Percentiles rank a stretch among this genome's conserved stretches.
phyloP scores from a whole-genome alignment of 2,113 vertebrate species.

The Lucifuga dentata region DNA sequence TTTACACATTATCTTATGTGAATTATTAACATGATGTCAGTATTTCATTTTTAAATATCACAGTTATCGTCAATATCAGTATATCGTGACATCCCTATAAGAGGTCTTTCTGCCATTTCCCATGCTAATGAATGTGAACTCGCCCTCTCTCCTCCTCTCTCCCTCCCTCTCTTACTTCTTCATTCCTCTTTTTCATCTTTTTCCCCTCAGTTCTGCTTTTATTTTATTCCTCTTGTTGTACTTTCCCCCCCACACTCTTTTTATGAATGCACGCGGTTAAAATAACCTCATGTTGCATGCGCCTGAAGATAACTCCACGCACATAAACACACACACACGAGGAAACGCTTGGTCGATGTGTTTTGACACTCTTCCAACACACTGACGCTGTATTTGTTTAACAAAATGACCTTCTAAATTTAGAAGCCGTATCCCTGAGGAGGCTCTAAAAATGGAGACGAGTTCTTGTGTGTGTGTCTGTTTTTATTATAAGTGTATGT shows the following conservation, averaged over 20 bases:
- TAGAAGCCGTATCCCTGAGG: slow-evolving; percentile 51
- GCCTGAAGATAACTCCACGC: slow-evolving; percentile 32
- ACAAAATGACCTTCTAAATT: slow-evolving; percentile 70
- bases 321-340: slow-evolving; percentile 15
- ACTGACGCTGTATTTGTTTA: slow-evolving; percentile 69
- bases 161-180: slow-evolving; percentile 30
- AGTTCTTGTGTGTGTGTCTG: slow-evolving; percentile 1
- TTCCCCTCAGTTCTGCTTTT: not conserved
- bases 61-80: too few species aligned
- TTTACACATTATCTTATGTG: too few species aligned
- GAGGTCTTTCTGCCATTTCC: slow-evolving; percentile 16
- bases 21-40: too few species aligned
- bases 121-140: slow-evolving; percentile 52
- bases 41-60: too few species aligned
- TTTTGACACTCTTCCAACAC: slow-evolving; percentile 59
- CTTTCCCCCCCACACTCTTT: slow-evolving; percentile 16
- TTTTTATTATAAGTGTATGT: slow-evolving; percentile 7
- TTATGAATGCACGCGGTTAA: slow-evolving; percentile 37
- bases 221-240: not conserved
- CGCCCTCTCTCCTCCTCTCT: slow-evolving; percentile 23
- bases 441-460: slow-evolving; percentile 67
- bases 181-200: not conserved
- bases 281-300: slow-evolving; percentile 20
- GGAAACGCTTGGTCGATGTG: slow-evolving; percentile 48
- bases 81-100: too few species aligned